Percentiles rank a stretch among this genome's conserved stretches.
Conservation (phyloP, 2,888 invertebrate species). For the Synanthedon formicaeformis region DNA sequence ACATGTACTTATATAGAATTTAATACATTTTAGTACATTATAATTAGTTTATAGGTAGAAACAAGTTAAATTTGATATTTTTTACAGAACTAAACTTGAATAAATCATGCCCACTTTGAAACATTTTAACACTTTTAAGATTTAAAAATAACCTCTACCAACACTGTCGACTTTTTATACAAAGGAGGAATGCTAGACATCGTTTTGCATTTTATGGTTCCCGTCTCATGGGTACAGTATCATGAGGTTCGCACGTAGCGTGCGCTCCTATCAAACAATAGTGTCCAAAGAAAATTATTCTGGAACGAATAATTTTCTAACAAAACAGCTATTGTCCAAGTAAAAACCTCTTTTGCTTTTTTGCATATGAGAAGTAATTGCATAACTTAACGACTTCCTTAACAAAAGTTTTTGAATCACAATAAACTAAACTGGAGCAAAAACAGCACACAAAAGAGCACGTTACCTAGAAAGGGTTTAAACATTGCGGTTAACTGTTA, state of each 20-base stretch:
- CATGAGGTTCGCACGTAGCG: conserved; percentile 20
- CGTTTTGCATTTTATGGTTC: conserved; percentile 20
- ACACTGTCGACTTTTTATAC: too few species aligned
- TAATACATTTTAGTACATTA: too few species aligned
- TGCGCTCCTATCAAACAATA: conserved; percentile 21
- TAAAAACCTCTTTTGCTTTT: conserved; percentile 33
- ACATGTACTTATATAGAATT: too few species aligned
- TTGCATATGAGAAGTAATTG: conserved; percentile 50
- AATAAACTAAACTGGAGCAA: conserved; percentile 57
- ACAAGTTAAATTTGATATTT: too few species aligned
- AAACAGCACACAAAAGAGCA: conserved; percentile 31
- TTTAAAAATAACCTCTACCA: too few species aligned
- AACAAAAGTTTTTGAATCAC: conserved; percentile 28
- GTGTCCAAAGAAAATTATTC: conserved; percentile 23
- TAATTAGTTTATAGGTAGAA: too few species aligned
- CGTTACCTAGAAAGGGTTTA: conserved; percentile 65
- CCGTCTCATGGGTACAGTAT: conserved; percentile 8
- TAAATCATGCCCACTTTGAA: too few species aligned
- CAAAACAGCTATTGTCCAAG: conserved; percentile 28
- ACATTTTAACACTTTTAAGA: too few species aligned
- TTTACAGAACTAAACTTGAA: too few species aligned
- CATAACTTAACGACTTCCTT: conserved; percentile 49
- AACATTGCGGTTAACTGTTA: conserved; percentile 67
- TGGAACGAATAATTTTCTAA: conserved; percentile 15
- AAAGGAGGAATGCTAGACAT: background rate